These are phyloP conservation scores for Pelagia noctiluca DNA, from an alignment of 30 jellyfish, hydroid and myxozoan species.

Conservation along the genomic window DNA sequence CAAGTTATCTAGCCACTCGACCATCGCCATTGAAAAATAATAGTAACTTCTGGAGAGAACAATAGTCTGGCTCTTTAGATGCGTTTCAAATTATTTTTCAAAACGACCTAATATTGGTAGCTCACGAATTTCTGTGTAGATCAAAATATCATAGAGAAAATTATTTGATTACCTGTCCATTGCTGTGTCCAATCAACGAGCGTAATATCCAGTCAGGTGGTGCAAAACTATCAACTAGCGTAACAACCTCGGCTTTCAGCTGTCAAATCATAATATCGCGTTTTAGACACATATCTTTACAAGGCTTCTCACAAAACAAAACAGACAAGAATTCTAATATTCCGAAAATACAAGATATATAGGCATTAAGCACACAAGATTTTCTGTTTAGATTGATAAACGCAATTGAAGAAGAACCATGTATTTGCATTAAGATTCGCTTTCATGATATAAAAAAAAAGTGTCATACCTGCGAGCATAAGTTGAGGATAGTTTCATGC, in stretches of 20 bases:
- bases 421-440: constrained; percentile 8
- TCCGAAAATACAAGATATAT: not conserved
- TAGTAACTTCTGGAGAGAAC: not conserved
- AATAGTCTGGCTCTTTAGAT: not conserved
- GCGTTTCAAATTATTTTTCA: not conserved
- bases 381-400: no score
- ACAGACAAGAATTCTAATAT: not conserved
- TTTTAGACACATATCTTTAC: no score
- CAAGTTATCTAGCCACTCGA: not conserved
- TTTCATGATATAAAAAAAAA: not conserved
- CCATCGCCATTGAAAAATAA: not conserved
- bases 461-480: constrained; percentile 77
- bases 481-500: constrained; percentile 72
- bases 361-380: not conserved
- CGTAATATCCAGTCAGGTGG: constrained; percentile 96
- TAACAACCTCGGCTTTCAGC: constrained; percentile 88
- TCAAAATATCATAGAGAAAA: not conserved
- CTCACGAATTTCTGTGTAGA: not conserved
- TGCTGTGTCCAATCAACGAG: constrained; percentile 93
- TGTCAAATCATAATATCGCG: no score
- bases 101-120: not conserved
- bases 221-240: constrained; percentile 92
- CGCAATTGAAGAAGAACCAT: not conserved
- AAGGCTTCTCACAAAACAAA: no score
- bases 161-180: constrained; percentile 70